phyloP scores from a whole-genome alignment of 2,113 vertebrate genomes.

The Galemys pyrenaicus region DNA sequence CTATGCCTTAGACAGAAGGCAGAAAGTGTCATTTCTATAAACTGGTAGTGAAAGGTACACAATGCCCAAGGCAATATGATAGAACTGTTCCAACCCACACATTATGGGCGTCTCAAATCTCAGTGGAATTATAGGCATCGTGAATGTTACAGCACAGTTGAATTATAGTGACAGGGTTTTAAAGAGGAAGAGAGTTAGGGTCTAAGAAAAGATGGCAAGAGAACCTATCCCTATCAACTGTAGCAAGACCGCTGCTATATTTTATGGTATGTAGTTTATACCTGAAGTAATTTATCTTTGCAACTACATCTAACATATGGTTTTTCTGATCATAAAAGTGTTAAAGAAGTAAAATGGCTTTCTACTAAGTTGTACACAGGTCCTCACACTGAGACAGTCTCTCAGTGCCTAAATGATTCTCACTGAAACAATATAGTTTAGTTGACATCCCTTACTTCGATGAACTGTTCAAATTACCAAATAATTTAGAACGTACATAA shows the following conservation, averaged over 20 bases:
- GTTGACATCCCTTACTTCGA: neutral
- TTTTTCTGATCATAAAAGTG: neutral
- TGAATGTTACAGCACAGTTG: neutral
- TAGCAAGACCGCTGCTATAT: neutral
- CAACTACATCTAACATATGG: neutral
- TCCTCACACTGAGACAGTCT: neutral
- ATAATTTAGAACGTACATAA: neutral
- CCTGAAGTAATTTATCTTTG: neutral
- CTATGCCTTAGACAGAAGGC: neutral
- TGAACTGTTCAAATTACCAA: neutral
- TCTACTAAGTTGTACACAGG: neutral
- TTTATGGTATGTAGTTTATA: neutral
- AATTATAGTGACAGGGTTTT: neutral
- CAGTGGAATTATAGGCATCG: neutral
- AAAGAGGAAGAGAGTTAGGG: neutral
- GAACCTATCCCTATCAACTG: neutral
- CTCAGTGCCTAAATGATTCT: neutral
- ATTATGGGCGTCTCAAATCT: neutral
- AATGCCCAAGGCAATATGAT: neutral
- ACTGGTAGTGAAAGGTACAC: neutral
- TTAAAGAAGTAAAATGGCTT: slow-evolving; percentile 9
- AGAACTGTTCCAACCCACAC: neutral
- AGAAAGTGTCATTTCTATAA: neutral
- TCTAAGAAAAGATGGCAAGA: neutral
- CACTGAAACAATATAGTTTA: neutral